Percentiles rank a stretch among this genome's conserved stretches.
phyloP scores from a whole-genome alignment of 92 coral and sea anemone genomes.

The Scolanthus callimorphus region DNA sequence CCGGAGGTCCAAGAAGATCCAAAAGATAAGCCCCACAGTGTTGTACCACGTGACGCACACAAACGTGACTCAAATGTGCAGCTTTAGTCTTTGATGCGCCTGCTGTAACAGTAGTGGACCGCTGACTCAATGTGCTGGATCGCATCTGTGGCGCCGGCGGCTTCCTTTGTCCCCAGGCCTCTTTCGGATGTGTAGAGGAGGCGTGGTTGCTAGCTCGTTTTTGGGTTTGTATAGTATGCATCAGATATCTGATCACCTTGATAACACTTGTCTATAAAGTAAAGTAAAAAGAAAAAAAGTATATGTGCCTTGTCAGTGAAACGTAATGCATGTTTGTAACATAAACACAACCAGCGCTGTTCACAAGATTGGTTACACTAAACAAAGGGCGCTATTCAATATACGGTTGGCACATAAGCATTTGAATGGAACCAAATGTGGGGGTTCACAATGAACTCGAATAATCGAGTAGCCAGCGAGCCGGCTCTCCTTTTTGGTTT shows the following conservation, averaged over 20 bases:
- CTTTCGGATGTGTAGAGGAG: conserved; percentile 18
- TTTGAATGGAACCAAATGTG: too few species aligned
- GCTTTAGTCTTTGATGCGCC: conserved; percentile 18
- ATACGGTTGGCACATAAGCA: too few species aligned
- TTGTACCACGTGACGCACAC: conserved; percentile 74
- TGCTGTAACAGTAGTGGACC: conserved; percentile 8
- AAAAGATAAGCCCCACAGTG: conserved; percentile 74
- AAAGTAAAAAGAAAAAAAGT: too few species aligned
- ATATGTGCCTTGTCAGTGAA: too few species aligned
- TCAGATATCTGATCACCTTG: conserved; percentile 53
- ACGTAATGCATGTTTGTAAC: too few species aligned
- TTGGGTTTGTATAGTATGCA: conserved; percentile 30
- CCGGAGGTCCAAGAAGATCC: conserved; percentile 65
- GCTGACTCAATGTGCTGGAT: conserved; percentile 25
- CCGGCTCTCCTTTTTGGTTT: too few species aligned
- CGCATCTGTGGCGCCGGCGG: conserved; percentile 19
- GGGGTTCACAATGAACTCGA: too few species aligned
- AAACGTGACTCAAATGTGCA: conserved; percentile 41
- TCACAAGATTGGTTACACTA: too few species aligned
- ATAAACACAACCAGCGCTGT: too few species aligned
- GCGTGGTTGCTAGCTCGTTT: conserved; percentile 20
- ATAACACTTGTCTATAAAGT: conserved; percentile 49
- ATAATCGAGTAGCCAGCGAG: too few species aligned
- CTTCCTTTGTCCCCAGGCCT: conserved; percentile 36
- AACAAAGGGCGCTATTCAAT: too few species aligned